Conservation (phyloP, 2,797 vertebrate genomes). For the Schizothorax lantsangensis region DNA sequence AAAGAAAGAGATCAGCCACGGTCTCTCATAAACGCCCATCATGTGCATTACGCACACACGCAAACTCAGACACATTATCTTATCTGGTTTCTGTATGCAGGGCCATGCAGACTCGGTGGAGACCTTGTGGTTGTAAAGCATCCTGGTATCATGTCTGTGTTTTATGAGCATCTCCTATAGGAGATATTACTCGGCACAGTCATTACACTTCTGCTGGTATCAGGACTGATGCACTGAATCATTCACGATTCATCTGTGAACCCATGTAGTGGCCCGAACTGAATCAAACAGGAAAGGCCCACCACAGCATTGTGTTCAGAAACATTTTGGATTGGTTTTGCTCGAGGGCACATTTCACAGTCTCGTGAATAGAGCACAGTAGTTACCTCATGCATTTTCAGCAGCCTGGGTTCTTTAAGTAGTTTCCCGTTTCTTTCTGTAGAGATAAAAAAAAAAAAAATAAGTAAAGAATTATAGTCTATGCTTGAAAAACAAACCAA, state of each 20-base stretch:
- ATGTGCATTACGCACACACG: slow-evolving; percentile 16
- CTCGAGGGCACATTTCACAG: not conserved
- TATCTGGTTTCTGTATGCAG: slow-evolving; percentile 78
- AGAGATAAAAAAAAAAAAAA: no score
- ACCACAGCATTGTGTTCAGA: not conserved
- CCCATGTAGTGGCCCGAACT: not conserved
- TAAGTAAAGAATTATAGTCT: no score
- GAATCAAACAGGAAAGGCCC: slow-evolving; percentile 2
- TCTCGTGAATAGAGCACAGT: not conserved
- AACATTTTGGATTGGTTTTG: not conserved
- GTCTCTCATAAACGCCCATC: slow-evolving; percentile 23
- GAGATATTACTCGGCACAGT: slow-evolving; percentile 35
- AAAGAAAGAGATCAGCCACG: slow-evolving; percentile 16
- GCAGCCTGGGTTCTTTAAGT: not conserved
- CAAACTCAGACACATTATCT: slow-evolving; percentile 68
- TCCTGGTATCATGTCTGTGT: slow-evolving; percentile 76
- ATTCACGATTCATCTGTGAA: slow-evolving; percentile 1
- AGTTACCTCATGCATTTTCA: not conserved
- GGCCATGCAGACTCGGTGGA: slow-evolving; percentile 76
- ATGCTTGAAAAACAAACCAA: no score
- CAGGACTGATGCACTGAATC: slow-evolving; percentile 27
- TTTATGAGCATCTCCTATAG: slow-evolving; percentile 76
- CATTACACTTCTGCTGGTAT: slow-evolving; percentile 25
- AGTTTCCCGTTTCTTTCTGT: not conserved
- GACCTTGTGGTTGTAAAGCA: slow-evolving; percentile 77